These are phyloP conservation scores for Bradynema listronoti DNA, from an alignment of 1,140 invertebrate species.

Conservation along the genomic window DNA sequence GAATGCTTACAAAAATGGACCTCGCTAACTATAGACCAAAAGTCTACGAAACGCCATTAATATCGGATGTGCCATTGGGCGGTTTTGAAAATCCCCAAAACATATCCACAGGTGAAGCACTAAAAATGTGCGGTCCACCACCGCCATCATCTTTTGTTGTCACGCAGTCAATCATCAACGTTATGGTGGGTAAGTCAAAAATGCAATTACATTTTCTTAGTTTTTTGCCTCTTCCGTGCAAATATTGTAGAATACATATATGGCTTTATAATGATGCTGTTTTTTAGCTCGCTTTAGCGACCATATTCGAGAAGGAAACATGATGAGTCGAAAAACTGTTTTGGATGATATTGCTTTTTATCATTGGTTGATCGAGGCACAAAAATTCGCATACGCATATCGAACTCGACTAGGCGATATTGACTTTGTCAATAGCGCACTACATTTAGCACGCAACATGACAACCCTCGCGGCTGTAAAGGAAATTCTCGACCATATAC, in stretches of 20 bases:
- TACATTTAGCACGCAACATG: constrained; percentile 45
- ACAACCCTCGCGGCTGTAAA: constrained; percentile 26
- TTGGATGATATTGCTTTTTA: constrained; percentile 60
- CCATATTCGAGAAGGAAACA: constrained; percentile 2
- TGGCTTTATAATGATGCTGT: neutral
- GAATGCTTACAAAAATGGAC: constrained; percentile 40
- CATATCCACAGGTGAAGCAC: constrained; percentile 23
- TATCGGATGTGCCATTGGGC: neutral
- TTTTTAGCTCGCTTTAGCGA: neutral
- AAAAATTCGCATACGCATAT: constrained; percentile 82
- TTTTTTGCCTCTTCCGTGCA: constrained; percentile 5
- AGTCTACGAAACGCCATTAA: constrained; percentile 59
- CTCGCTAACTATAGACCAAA: constrained; percentile 58
- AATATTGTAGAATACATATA: constrained; percentile 8
- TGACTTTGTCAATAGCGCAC: constrained; percentile 66
- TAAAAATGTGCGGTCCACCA: constrained; percentile 53
- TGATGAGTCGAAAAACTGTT: constrained; percentile 48
- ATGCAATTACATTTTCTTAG: constrained; percentile 16
- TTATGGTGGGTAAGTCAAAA: constrained; percentile 36
- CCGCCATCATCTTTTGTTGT: constrained; percentile 52
- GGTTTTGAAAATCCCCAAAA: too few relatives aligned
- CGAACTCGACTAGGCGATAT: constrained; percentile 76
- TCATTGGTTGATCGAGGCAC: constrained; percentile 78
- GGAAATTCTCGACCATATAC: constrained; percentile 18
- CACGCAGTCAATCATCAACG: constrained; percentile 43